Evolutionary conservation across 53 echinoderm and acorn worm genomes (phyloP), one percentile per base, ranked within the genome.

Genomic region (Zoroaster sp.): DNA sequence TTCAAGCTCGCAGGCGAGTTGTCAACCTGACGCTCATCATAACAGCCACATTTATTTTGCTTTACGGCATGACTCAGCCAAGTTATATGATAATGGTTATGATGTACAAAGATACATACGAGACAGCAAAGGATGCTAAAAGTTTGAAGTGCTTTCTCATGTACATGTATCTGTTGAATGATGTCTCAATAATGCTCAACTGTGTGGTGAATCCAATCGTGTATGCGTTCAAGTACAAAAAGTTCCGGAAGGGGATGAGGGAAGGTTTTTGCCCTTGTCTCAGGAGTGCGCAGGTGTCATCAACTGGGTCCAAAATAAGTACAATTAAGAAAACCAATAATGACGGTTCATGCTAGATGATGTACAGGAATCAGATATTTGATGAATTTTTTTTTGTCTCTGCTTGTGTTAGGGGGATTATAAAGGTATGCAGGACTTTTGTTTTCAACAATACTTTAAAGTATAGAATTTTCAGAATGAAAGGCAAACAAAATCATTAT

Each of bases 1-100:
- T 89, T 54, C 68, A 80, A 6, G 97, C 97, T 30, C 94, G 97
- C n/a, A 87, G 88, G 36, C 87, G 92, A 66, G 95, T 97, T 17
- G 93, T 97, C 59, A 83, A 88, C 78, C 93, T 97, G 2, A 89
- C 93, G 47, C 78, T 97, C 9, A 63, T 90, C 0, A 92, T 95
- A 3, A 92, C 95, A 0, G 88, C 89, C 15, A 91, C 95, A 0
- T 97, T 94, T 66, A 76, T 90, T 13, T 18, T 89, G 3, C 40
- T 55, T 2, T 78, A 69, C 49, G 69, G 78, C 41, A 43, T 36
- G 43, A 63, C 77, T n/a, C 75, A 75, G 17, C 45, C 43, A 33
- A n/a, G 77, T 2, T 28, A 63, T 20, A 33, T 89, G 38, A 21
- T 79, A 6, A 52, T 78, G 20, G 51, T 68, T 4, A 45, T 44